Percentiles rank a stretch among this genome's conserved stretches.
Conservation (phyloP, 1,140 invertebrate species). For the Ruditapes philippinarum region DNA sequence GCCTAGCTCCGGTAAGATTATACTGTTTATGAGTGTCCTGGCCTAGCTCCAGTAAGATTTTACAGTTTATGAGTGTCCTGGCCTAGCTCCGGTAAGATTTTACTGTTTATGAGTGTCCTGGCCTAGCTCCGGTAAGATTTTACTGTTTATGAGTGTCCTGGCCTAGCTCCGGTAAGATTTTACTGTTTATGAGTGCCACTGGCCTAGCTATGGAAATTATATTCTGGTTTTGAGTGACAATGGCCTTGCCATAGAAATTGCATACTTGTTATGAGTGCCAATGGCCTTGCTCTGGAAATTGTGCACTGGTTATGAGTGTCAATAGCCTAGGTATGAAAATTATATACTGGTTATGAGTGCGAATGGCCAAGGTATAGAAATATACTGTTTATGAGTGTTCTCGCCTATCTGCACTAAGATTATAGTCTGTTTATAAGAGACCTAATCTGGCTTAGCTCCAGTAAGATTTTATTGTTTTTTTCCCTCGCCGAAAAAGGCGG, state of each 20-base stretch:
- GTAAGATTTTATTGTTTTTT: slow-evolving; percentile 99
- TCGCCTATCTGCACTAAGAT: slow-evolving; percentile 95
- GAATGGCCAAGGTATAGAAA: background rate
- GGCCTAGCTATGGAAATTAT: slow-evolving; percentile 88
- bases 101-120: slow-evolving; percentile 94
- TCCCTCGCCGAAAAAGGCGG: too few relatives aligned
- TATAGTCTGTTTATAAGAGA: background rate
- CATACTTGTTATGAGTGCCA: slow-evolving; percentile 99
- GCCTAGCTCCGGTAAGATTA: slow-evolving; percentile 98
- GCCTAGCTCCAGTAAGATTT: slow-evolving; percentile 96
- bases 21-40: slow-evolving; percentile 99
- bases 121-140: slow-evolving; percentile 90
- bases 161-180: slow-evolving; percentile 94
- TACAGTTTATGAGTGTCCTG: slow-evolving; percentile 94
- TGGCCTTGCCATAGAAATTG: slow-evolving; percentile 95
- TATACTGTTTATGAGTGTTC: slow-evolving; percentile 99
- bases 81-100: slow-evolving; percentile 95
- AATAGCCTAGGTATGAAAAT: background rate
- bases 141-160: slow-evolving; percentile 99
- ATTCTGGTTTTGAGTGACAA: slow-evolving; percentile 99
- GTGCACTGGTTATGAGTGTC: background rate
- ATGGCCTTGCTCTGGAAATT: slow-evolving; percentile 90
- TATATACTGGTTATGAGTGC: background rate
- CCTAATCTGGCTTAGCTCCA: slow-evolving; percentile 85
- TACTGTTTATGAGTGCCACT: background rate